A percentile compares a stretch with the other conserved stretches of the same genome.
Evolutionary conservation across 2,797 vertebrate species (phyloP).

Genomic region (Cephalopachus bancanus): DNA sequence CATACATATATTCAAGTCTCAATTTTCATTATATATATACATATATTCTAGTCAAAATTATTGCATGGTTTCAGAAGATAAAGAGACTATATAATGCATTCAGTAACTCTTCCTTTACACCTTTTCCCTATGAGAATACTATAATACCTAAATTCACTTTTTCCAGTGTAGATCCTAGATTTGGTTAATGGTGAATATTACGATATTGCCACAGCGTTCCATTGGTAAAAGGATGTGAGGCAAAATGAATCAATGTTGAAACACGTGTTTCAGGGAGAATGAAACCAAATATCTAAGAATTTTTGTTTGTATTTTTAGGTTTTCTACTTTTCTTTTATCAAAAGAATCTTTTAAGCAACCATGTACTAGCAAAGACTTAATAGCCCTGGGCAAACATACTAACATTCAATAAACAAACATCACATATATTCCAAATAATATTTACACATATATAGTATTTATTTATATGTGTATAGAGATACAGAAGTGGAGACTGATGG

Average conservation of each 20-base stretch:
- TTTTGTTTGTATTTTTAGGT: not conserved
- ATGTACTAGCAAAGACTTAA: not conserved
- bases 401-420: not conserved
- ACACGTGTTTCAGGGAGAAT: not conserved
- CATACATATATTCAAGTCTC: not conserved
- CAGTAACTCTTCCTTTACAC: not conserved
- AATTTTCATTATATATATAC: not conserved
- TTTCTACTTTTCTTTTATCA: not conserved
- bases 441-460: not conserved
- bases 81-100: not conserved
- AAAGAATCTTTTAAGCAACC: not conserved
- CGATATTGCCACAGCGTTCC: not conserved
- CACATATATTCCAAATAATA: not conserved
- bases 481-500: not conserved
- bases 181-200: not conserved
- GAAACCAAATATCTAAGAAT: not conserved
- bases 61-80: not conserved
- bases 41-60: constrained; percentile 7
- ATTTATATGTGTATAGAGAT: not conserved
- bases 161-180: not conserved
- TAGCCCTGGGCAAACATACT: not conserved
- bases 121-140: not conserved
- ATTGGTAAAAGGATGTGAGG: constrained; percentile 12
- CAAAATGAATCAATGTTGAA: not conserved
- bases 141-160: not conserved